These are phyloP conservation scores for Empis stercorea DNA, from an alignment of 2,888 invertebrate genomes.

Conservation along the genomic window DNA sequence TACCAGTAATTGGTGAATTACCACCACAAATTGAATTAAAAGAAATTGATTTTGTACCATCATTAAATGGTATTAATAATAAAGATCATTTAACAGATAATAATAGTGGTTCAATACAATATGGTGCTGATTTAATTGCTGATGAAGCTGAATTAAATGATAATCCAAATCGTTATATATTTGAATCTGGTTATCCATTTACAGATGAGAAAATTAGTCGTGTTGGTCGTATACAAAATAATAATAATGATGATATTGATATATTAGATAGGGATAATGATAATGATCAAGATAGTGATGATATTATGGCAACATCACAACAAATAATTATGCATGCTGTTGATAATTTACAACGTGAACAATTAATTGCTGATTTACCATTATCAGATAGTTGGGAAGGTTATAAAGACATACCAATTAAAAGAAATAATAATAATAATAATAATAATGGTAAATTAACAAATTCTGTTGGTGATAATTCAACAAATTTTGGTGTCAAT, in stretches of 20 bases:
- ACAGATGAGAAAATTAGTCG: slow-evolving; percentile 23
- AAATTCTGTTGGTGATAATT: background rate
- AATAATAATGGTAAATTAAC: background rate
- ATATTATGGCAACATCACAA: slow-evolving; percentile 9
- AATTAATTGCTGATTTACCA: slow-evolving; percentile 24
- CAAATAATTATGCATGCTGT: slow-evolving; percentile 19
- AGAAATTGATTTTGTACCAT: slow-evolving; percentile 34
- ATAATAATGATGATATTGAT: slow-evolving; percentile 16
- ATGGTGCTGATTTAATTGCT: slow-evolving; percentile 33
- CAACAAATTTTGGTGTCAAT: slow-evolving; percentile 11
- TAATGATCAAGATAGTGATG: slow-evolving; percentile 5
- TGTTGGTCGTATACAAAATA: slow-evolving; percentile 12
- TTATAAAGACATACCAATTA: slow-evolving; percentile 9
- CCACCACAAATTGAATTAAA: slow-evolving; percentile 36
- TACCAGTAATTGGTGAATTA: slow-evolving; percentile 35
- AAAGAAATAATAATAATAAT: background rate
- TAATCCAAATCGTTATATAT: slow-evolving; percentile 27
- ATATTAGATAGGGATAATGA: slow-evolving; percentile 14
- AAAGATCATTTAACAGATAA: slow-evolving; percentile 16
- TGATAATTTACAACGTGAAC: slow-evolving; percentile 29
- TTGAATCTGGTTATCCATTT: slow-evolving; percentile 32
- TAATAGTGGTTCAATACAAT: slow-evolving; percentile 31
- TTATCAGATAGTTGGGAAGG: slow-evolving; percentile 7
- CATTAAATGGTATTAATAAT: background rate
- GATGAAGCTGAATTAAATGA: slow-evolving; percentile 23